Conservation (phyloP, 2,113 vertebrate genomes). For the Fulmarus glacialis region DNA sequence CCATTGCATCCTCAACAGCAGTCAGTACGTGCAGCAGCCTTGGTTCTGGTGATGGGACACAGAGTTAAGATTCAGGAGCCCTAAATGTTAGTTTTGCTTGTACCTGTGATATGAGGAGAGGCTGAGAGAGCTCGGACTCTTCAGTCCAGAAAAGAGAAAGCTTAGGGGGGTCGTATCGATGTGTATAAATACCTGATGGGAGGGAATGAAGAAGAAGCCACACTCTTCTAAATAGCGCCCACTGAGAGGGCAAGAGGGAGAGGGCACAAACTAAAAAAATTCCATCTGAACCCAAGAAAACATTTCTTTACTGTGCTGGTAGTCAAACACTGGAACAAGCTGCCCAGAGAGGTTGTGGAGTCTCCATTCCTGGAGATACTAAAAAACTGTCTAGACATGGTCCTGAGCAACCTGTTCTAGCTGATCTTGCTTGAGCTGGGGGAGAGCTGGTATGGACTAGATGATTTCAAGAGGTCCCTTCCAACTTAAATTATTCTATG, state of each 20-base stretch:
- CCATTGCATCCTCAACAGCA: not conserved
- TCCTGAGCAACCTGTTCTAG: not conserved
- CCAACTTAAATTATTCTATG: not conserved
- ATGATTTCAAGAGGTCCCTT: not conserved
- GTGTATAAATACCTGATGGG: not conserved
- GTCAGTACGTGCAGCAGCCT: fast-evolving
- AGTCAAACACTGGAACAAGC: not conserved
- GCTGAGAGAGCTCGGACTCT: not conserved
- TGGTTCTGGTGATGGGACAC: not conserved
- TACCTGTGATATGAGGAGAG: not conserved
- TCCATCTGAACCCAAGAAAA: not conserved
- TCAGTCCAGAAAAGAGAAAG: not conserved
- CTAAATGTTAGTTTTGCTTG: not conserved
- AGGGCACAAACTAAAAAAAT: not conserved
- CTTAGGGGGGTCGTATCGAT: not conserved
- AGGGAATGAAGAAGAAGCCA: not conserved
- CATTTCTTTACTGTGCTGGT: not conserved
- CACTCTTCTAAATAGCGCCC: not conserved
- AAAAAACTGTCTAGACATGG: not conserved
- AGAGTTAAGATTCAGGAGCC: not conserved
- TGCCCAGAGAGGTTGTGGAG: not conserved
- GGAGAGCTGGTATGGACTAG: not conserved
- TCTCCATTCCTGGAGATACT: not conserved
- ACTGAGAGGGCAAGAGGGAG: not conserved
- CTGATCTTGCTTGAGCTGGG: not conserved